Evolutionary conservation across 2,113 vertebrate genomes (phyloP), one percentile per base, ranked within the genome.

Genomic region (Albula glossodonta): DNA sequence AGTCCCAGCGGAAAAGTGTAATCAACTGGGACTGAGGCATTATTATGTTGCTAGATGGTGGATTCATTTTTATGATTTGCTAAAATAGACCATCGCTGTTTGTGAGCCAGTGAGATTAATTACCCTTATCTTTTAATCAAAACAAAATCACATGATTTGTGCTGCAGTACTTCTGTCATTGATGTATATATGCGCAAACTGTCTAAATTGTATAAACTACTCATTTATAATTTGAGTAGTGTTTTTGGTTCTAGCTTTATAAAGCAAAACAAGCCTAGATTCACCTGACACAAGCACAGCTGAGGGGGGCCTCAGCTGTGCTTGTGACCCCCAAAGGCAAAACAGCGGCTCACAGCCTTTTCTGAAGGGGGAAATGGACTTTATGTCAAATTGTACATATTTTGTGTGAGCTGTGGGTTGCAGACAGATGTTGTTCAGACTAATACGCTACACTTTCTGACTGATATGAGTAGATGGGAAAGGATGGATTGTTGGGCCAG

Each of bases 1-100:
- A 50, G 82, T 83, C 83, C 85, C 87, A 82, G 12, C 82, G 81
- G 86, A 81, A 31, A 86, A 87, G 63, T 89, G 83, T 86, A 51
- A 63, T 84, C 83, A 87, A 80, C 78, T 87, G 84, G 81, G 78
- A 90, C 12, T 31, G 19, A 17, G 6, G 83, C 66, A 15, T 15
- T 57, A 60, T 87, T 84, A 86, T 51, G 86, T 17, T 51, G 63
- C 60, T 83, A 85, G 52, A 84, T 89, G 48, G 80, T 52, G 56
- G 51, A 80, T 13, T 50, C n/a, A 51, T 81, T 15, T 81, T 52
- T 81, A 17, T 81, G 17, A 19, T 81, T 15, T 81, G 80, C n/a
- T 51, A n/a, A 81, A 81, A 25, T 25, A 51, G 10, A n/a, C 48
- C 48, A 51, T 80, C 50, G 50, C 51, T n/a, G 8, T n/a, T 51